Base-by-base conservation (phyloP, 2,797 vertebrate species). In the Echiichthys vipera region DNA sequence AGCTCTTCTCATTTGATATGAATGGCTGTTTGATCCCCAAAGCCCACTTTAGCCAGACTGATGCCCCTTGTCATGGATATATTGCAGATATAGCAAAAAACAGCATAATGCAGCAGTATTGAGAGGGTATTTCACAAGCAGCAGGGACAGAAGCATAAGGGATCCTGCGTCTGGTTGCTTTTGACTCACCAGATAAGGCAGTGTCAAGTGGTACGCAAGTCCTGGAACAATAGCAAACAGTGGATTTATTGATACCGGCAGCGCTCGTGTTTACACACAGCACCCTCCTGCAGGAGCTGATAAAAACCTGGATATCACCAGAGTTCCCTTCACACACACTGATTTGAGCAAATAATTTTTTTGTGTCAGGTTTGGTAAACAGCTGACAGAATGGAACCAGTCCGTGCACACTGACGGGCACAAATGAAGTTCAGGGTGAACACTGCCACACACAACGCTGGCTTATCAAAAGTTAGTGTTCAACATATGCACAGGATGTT, bases 231-330 rank as follows among this genome's bases (percentile, higher is more conserved):
- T 82, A 77, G 53, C 64, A 77, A 74, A 64, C 50, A 27, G 37
- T 51, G 65, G 81, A 87, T 91, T 90, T 82, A 90, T 84, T 63
- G 68, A 45, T 46, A 2, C 77, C 72, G 74, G 74, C 73, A 71
- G 79, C 58, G 18, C 34, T 15, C 1, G 1, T 80, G 86, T 87
- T 83, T 77, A 67, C 56, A 83, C 40, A 71, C 71, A 63, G 64
- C 43, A 36, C n/a, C 53, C 54, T 64, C 51, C 27, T 83, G 71
- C 64, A 63, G 71, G 49, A 71, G 66, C 71, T 78, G 79, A 87
- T 85, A 84, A 76, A 40, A 65, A 22, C 18, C 36, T 66, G 65
- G 69, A 62, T 57, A 56, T 32, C 47, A 51, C 3, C 13, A n/a
- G 2, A 56, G 30, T 51, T 76, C 45, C 43, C 5, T 47, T 50